Percentiles rank a stretch among this genome's conserved stretches.
These are phyloP conservation scores for Brachirus orientalis DNA, from an alignment of 2,113 vertebrate species.

Conservation along the genomic window DNA sequence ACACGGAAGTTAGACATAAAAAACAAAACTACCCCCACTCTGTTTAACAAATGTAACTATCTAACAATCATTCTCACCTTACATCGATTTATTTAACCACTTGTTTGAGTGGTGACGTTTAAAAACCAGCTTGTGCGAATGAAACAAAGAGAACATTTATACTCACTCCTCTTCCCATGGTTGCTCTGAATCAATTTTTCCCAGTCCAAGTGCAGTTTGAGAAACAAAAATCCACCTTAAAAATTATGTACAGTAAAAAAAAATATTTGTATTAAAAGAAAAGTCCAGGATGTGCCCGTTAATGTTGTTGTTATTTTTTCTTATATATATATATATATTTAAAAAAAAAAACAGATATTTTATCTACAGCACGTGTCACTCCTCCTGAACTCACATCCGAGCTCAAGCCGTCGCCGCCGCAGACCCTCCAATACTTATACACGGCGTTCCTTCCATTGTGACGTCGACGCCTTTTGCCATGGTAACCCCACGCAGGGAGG, in stretches of 20 bases:
- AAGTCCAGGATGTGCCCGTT: conserved; percentile 44
- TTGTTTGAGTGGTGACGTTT: conserved; percentile 55
- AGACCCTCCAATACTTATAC: conserved; percentile 75
- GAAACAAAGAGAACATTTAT: background rate
- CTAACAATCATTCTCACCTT: no score
- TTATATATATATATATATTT: background rate
- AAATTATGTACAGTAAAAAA: conserved; percentile 49
- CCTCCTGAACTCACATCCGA: conserved; percentile 66
- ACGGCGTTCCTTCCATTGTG: conserved; percentile 73
- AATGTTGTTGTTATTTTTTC: background rate
- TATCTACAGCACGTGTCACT: conserved; percentile 70
- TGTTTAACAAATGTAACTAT: no score
- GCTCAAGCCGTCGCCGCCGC: conserved; percentile 57
- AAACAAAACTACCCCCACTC: background rate
- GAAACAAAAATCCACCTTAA: conserved; percentile 58
- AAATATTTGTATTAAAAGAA: conserved; percentile 1
- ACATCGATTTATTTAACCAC: conserved; percentile 28
- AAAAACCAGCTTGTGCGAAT: no score
- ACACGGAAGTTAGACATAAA: conserved; percentile 33
- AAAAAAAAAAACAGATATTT: no score
- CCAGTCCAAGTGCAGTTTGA: conserved; percentile 51
- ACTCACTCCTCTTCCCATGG: conserved; percentile 86
- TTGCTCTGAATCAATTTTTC: conserved; percentile 49
- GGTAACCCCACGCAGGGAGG: conserved; percentile 79
- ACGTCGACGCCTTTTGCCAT: conserved; percentile 82